phyloP scores from a whole-genome alignment of 2,888 invertebrate genomes.

The Linnaemya tessellans region DNA sequence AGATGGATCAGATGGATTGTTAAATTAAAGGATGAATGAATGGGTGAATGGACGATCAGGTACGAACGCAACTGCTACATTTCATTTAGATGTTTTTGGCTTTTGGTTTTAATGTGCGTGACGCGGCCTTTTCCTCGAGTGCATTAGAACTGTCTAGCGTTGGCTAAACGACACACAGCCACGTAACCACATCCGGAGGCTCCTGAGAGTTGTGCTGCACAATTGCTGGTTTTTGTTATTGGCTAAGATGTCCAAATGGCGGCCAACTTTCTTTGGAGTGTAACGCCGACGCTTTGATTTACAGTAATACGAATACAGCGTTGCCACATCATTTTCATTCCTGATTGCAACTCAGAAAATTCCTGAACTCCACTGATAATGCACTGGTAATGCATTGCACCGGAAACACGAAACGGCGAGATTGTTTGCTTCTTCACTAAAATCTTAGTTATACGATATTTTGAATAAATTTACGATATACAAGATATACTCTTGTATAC shows the following conservation, averaged over 20 bases:
- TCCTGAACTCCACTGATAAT: not conserved
- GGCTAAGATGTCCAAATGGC: slow-evolving; percentile 9
- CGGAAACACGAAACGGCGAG: too few relatives aligned
- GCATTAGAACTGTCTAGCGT: slow-evolving; percentile 10
- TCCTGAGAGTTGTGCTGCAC: not conserved
- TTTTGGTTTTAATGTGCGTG: slow-evolving; percentile 61
- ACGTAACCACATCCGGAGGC: slow-evolving; percentile 62
- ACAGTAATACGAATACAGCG: not conserved
- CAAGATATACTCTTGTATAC: too few relatives aligned
- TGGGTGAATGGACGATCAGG: slow-evolving; percentile 17
- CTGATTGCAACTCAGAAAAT: too few relatives aligned
- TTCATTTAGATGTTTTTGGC: slow-evolving; percentile 45
- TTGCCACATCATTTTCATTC: not conserved
- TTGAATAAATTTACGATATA: too few relatives aligned
- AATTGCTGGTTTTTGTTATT: slow-evolving; percentile 32
- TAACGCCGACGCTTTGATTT: slow-evolving; percentile 55
- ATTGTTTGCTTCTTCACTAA: too few relatives aligned
- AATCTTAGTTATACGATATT: too few relatives aligned
- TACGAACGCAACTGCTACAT: slow-evolving; percentile 41
- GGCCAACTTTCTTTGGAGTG: slow-evolving; percentile 29
- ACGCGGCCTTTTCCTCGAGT: slow-evolving; percentile 37
- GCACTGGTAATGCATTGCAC: not conserved
- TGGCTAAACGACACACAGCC: slow-evolving; percentile 65
- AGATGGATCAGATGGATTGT: slow-evolving; percentile 26
- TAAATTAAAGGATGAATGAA: slow-evolving; percentile 34